Base-by-base conservation (phyloP, 2,888 invertebrate species). In the Lagria hirta region DNA sequence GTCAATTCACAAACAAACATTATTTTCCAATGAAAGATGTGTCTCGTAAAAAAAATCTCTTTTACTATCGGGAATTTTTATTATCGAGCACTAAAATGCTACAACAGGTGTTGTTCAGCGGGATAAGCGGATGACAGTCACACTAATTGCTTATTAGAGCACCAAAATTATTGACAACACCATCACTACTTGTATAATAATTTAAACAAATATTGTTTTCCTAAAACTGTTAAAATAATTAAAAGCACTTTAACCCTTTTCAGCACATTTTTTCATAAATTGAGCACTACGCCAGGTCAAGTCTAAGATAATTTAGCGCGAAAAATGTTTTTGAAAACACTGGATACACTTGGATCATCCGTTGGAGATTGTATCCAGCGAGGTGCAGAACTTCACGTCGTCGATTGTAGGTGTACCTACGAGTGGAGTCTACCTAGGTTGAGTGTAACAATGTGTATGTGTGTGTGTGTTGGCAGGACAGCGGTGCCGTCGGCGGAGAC, bases 401-500 rank as follows among this genome's bases (percentile, higher is more conserved):
- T n/a, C n/a, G 43, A 43, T 37, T 38, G 43, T 34, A 27, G 35
- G 40, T 46, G 41, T 37, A n/a, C n/a, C n/a, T n/a, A n/a, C n/a
- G 28, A 24, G 40, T 27, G 20, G 32, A 16, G 22, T 12, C 23
- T 13, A 21, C 33, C 23, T 48, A 37, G 43, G 46, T 42, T 24
- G 50, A 55, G 61, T 64, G 66, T 64, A 68, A 68, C 69, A 68
- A 66, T 66, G 54, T 60, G 53, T 48, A n/a, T n/a, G 49, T 57
- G 72, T 70, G 62, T 60, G 56, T 54, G 52, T 58, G 56, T 53
- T 51, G 51, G 72, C 62, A 61, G 68, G 67, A 64, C 65, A 66
- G 65, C 72, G 71, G 73, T 72, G 70, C 73, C 70, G 72, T 68
- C 63, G 67, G 66, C 65, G 68, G 65, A 70, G 69, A 70, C 68